phyloP scores from a whole-genome alignment of 2,888 invertebrate genomes.

The Caenorhabditis becei region DNA sequence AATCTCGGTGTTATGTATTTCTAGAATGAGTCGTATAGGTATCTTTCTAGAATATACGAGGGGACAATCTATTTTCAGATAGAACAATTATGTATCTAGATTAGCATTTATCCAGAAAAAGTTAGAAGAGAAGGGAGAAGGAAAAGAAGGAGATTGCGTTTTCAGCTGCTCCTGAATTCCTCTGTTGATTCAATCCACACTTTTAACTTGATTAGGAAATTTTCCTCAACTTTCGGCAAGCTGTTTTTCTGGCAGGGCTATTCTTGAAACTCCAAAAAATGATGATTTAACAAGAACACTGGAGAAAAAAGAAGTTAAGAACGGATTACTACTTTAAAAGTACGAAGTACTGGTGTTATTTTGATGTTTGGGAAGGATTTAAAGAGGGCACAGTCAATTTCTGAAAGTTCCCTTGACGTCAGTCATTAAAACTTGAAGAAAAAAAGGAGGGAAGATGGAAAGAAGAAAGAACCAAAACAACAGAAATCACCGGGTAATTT shows the following conservation, averaged over 20 bases:
- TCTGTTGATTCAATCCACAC: slow-evolving; percentile 47
- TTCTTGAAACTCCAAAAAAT: background rate
- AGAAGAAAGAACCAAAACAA: too few species aligned
- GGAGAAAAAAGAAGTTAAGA: slow-evolving; percentile 3
- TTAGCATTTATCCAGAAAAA: slow-evolving; percentile 17
- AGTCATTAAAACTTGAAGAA: too few species aligned
- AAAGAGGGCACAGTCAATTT: too few species aligned
- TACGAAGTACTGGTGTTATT: too few species aligned
- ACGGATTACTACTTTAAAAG: slow-evolving; percentile 13
- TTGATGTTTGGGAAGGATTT: too few species aligned
- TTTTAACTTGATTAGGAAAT: slow-evolving; percentile 48
- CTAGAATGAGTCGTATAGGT: too few species aligned
- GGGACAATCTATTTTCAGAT: background rate
- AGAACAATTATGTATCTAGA: slow-evolving; percentile 19
- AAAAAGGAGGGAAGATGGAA: too few species aligned
- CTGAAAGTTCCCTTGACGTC: too few species aligned
- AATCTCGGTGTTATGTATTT: too few species aligned
- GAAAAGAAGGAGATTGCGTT: slow-evolving; percentile 6
- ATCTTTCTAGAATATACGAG: background rate
- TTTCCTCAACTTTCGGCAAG: slow-evolving; percentile 25
- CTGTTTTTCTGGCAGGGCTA: background rate
- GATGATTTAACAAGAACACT: background rate
- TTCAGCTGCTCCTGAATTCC: slow-evolving; percentile 20
- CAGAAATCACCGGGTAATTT: too few species aligned
- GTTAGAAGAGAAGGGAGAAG: background rate